Conservation (phyloP, 2,113 vertebrate species). For the Larimichthys polyactis region DNA sequence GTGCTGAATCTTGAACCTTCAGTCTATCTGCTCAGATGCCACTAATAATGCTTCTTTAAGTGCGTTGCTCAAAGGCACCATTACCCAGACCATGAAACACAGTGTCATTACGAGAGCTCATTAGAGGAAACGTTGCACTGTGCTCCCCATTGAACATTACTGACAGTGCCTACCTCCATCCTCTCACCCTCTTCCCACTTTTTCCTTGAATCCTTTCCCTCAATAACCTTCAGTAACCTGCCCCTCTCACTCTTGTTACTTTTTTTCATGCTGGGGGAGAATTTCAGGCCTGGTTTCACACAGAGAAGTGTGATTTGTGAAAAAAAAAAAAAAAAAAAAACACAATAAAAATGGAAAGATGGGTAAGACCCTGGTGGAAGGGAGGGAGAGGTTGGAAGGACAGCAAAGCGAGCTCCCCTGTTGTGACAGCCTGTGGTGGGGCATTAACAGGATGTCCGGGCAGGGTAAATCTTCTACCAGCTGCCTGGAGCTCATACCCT, state of each 20-base stretch:
- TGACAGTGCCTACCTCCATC: conserved; percentile 15
- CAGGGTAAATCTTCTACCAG: conserved; percentile 64
- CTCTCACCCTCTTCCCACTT: conserved; percentile 39
- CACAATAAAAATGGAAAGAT: conserved; percentile 77
- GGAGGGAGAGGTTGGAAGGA: conserved; percentile 39
- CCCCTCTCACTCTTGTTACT: background rate
- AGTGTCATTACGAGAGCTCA: conserved; percentile 13
- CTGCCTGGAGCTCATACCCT: conserved; percentile 22
- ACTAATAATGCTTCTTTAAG: background rate
- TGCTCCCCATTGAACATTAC: background rate
- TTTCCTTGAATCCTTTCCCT: conserved; percentile 43
- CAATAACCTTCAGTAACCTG: conserved; percentile 66
- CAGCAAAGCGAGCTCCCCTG: conserved; percentile 60
- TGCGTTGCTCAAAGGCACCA: background rate
- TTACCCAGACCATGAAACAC: background rate
- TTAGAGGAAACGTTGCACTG: conserved; percentile 12
- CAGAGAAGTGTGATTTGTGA: conserved; percentile 66
- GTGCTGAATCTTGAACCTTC: background rate
- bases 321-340: conserved; percentile 1
- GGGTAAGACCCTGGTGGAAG: conserved; percentile 38
- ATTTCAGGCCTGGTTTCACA: conserved; percentile 63
- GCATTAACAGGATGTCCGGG: conserved; percentile 75
- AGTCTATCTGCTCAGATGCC: background rate
- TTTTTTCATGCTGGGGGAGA: conserved; percentile 51
- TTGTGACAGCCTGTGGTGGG: conserved; percentile 63